Base-by-base conservation (phyloP, 2,113 vertebrate species). In the Microcebus ravelobensis region DNA sequence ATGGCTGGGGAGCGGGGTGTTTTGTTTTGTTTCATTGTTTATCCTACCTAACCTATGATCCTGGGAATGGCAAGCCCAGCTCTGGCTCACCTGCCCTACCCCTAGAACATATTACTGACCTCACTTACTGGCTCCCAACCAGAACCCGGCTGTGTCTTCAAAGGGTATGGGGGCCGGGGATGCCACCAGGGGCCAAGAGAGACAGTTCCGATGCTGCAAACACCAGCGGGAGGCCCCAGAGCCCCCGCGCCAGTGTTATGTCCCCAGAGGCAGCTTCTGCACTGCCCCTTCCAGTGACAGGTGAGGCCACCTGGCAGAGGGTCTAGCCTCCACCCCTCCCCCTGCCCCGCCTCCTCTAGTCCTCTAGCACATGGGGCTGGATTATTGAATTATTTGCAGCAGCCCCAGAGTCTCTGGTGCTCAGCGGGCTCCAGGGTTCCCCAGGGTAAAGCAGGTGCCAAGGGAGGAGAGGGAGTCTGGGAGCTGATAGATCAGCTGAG, bases 11-110 rank as follows among this genome's bases (percentile, higher is more conserved):
- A 71, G 67, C 3, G 12, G 73, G 50, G 71, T n/a, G 86, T 50
- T 87, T 71, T 71, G 86, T 94, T 96, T 86, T 57, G 57, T 57
- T 94, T 84, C 65, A 9, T 31, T 70, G 93, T 92, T 89, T 86
- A 55, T 74, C 50, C 57, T 87, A 31, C 84, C 67, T 92, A 59
- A 77, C 13, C 71, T 42, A 5, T 2, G 88, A 96, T 70, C 88
- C 73, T 96, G 96, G 95, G 95, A 96, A 97, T 31, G 52, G 39
- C 81, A 39, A 45, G 21, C 71, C 74, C 63, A 70, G 68, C 84
- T 87, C 63, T 65, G 79, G 18, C 74, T 96, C 70, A 68, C 68
- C 68, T 82, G 17, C 57, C 84, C 81, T 95, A 18, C 85, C 20
- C 59, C 18, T 97, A 42, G 95, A 92, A 90, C 74, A 80, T 1